Base-by-base conservation (phyloP, 1,140 invertebrate species). In the Bombus consobrinus region DNA sequence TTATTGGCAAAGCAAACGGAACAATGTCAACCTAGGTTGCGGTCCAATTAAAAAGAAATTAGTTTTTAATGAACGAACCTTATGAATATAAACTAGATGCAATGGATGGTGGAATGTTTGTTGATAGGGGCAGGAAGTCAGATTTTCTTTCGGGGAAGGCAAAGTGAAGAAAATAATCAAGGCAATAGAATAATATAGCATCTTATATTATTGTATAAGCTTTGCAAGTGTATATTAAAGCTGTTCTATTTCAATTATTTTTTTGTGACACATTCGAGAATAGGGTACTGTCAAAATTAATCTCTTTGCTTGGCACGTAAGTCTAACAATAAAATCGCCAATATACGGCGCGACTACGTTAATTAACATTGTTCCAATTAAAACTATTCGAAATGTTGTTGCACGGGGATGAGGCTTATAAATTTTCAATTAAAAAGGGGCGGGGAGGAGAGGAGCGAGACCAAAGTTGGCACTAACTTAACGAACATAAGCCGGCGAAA, bases 41-140 rank as follows among this genome's bases (percentile, higher is more conserved):
- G 22, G 32, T 69, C 25, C 43, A 69, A 69, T 80, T 80, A 80
- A 80, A 80, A 69, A 53, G 78, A 80, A 80, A 80, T 69, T 80
- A 68, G 62, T 80, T 80, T 69, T 69, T 47, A 68, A 80, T 47
- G 62, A 69, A 80, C 66, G 9, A 22, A 53, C 25, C 78, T 69
- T 53, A 69, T 69, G 78, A 69, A 80, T 80, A 80, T 80, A 80
- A 69, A 80, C 15, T 37, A 69, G 32, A 12, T 2, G 64, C 53
- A 69, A 80, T 25, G 78, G 53, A 80, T 53, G 32, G 37, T 39
- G 15, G 28, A 41, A 64, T 25, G 28, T 77, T 41, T 0, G 25
- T 64, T n/a, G 12, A 10, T 47, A 1, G 57, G 62, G 22, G 15
- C 53, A 6, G 28, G 28, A 37, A n/a, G 1, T 0, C 1, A 41